These are phyloP conservation scores for Synanthedon vespiformis DNA, from an alignment of 2,888 invertebrate genomes.

Conservation along the genomic window DNA sequence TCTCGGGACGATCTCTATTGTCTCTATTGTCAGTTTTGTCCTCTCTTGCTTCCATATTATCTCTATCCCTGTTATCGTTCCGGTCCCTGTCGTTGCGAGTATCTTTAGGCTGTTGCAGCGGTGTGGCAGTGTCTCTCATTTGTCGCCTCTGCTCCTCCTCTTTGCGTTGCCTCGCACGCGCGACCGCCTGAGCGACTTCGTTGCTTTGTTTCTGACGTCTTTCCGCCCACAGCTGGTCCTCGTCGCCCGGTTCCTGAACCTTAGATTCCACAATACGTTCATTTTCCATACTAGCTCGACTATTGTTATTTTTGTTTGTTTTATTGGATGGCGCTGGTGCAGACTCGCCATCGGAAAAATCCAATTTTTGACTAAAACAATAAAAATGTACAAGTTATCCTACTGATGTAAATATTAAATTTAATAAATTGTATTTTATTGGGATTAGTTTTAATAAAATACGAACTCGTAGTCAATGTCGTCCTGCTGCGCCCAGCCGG, in stretches of 20 bases:
- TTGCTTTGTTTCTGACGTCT: constrained; percentile 76
- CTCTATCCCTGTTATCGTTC: constrained; percentile 30
- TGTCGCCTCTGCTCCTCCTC: constrained; percentile 88
- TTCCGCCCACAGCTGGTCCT: constrained; percentile 76
- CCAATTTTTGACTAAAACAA: constrained; percentile 80
- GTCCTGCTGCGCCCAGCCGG: constrained; percentile 93
- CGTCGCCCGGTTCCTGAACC: constrained; percentile 48
- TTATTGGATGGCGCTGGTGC: constrained; percentile 30
- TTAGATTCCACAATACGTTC: constrained; percentile 49
- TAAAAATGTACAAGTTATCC: no score
- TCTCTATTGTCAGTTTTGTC: constrained; percentile 38
- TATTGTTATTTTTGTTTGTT: constrained; percentile 34
- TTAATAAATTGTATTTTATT: no score
- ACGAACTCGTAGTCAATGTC: constrained; percentile 91
- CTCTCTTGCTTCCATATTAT: constrained; percentile 21
- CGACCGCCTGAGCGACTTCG: constrained; percentile 83
- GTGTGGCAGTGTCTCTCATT: constrained; percentile 45
- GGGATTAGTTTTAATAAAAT: neutral
- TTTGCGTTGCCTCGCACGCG: constrained; percentile 85
- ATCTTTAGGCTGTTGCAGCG: constrained; percentile 27
- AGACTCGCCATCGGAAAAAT: constrained; percentile 92
- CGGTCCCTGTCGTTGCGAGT: constrained; percentile 23
- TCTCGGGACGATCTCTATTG: constrained; percentile 25
- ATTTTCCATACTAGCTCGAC: constrained; percentile 38
- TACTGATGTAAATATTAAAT: no score